Evolutionary conservation across 64 coral and sea anemone species (phyloP), one percentile per base, ranked within the genome.

Genomic region (Orbicella faveolata): DNA sequence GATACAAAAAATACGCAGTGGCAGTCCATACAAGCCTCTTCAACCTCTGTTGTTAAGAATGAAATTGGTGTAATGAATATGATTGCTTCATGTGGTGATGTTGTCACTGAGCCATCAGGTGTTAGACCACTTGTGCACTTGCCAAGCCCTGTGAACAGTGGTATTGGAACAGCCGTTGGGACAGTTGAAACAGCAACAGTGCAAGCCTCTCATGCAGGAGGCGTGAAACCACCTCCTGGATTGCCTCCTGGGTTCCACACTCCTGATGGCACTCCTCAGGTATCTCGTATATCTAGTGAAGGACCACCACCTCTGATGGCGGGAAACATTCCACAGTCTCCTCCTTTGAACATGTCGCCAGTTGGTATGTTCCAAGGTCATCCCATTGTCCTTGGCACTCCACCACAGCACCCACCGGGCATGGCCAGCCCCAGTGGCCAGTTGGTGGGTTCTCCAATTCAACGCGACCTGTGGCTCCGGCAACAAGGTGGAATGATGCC

Each of bases 191-290:
- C 75, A 10, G 1, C 39, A 52, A 6, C 17, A 78, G 9, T 78
- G 1, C 39, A 20, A n/a, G 20, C 75, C 8, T 51, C 39, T 67
- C 80, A 62, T 23, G 3, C 62, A 2, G 61, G 17, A 67, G 15
- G 9, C 17, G 26, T 83, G 34, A 67, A 83, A 34, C 80, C 80
- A 41, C 80, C 80, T 67, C 80, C 80, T 44, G 80, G 80, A 1
- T 83, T 83, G 23, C 62, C 80, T 67, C 80, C 80, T 44, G 80
- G 80, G 1, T 83, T 83, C 9, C 23, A 25, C 65, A n/a, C 16
- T 2, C 36, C 36, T n/a, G 65, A 52, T 6, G 21, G 20, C 26
- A 3, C 30, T 12, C 20, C 14, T 14, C 57, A 63, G n/a, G 44
- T 13, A 19, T 66, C 82, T 73, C 41, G 72, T 25, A 9, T 39